Base-by-base conservation (phyloP, 2,888 invertebrate genomes). In the Odontocerum albicorne region DNA sequence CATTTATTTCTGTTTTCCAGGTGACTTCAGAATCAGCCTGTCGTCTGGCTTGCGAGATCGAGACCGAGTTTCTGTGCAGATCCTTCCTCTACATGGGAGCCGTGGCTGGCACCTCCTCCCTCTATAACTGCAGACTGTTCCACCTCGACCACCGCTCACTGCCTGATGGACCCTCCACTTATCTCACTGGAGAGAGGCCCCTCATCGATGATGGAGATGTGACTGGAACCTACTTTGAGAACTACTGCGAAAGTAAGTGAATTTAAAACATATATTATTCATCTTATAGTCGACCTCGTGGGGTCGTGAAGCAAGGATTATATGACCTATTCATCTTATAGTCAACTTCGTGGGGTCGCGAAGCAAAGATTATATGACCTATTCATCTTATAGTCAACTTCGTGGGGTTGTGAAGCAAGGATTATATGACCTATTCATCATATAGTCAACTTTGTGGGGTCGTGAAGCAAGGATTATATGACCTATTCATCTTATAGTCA, bases 101-200 rank as follows among this genome's bases (percentile, higher is more conserved):
- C 76, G 38, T 39, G 2, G 22, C 55, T 13, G 13, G 43, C 83
- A 20, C 85, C 86, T 32, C 52, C 19, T 80, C 87, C 1, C 87
- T 90, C 59, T 92, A 93, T 80, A 95, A 95, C 74, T 96, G 95
- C 72, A 87, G 93, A 60, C 79, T 95, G 27, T 95, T 92, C 78
- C 95, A 96, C 67, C 78, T 95, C 68, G 94, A 95, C 70, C 95
- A 95, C 72, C 89, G 90, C 75, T 92, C 92, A 0, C 75, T 95
- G 47, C 94, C 95, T 1, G 94, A 95, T 67, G 95, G 95, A 32
- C 92, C 94, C 0, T 92, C 92, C 38, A 92, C 94, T 3, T 96
- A 92, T 68, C 77, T 92, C 61, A 93, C 92, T 66, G 92, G 90
- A 2, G 94, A 94, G 67, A 78, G 94, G 62, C 95, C 95, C 0